These are phyloP conservation scores for Patiria miniata DNA, from an alignment of 35 echinoderm and acorn worm species.

Conservation along the genomic window DNA sequence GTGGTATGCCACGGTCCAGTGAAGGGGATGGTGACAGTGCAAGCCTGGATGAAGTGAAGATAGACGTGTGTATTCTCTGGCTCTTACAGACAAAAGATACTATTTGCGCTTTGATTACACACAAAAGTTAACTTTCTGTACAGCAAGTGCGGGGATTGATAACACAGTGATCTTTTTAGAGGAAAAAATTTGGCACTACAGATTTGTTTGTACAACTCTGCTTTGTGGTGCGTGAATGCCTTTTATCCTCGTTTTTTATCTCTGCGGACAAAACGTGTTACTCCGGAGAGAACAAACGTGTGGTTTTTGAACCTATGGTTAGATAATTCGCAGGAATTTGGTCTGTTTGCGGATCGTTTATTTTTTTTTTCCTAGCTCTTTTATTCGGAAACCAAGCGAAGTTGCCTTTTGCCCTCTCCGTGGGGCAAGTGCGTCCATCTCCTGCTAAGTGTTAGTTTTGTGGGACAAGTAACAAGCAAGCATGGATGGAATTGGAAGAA, in stretches of 20 bases:
- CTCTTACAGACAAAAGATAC: neutral
- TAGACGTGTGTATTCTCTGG: neutral
- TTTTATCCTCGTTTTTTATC: neutral
- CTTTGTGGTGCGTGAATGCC: neutral
- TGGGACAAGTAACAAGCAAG: neutral
- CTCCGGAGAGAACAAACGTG: neutral
- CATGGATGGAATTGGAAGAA: conserved; percentile 19
- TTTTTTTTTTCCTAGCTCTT: neutral
- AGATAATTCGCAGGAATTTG: neutral
- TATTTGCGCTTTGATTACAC: neutral
- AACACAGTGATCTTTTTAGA: neutral
- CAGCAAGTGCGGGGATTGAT: neutral
- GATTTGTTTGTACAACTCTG: conserved; percentile 24
- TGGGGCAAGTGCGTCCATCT: neutral
- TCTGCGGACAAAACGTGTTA: neutral
- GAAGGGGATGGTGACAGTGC: too few relatives aligned
- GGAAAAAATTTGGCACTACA: neutral
- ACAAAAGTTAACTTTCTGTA: neutral
- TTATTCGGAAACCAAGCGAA: neutral
- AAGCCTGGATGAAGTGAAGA: too few relatives aligned
- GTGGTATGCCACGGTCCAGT: too few relatives aligned
- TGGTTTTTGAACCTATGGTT: neutral
- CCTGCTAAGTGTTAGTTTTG: neutral
- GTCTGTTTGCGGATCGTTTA: neutral
- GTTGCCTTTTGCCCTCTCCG: neutral